phyloP scores from a whole-genome alignment of 1,140 invertebrate genomes.

The Pogonognathellus flavescens region DNA sequence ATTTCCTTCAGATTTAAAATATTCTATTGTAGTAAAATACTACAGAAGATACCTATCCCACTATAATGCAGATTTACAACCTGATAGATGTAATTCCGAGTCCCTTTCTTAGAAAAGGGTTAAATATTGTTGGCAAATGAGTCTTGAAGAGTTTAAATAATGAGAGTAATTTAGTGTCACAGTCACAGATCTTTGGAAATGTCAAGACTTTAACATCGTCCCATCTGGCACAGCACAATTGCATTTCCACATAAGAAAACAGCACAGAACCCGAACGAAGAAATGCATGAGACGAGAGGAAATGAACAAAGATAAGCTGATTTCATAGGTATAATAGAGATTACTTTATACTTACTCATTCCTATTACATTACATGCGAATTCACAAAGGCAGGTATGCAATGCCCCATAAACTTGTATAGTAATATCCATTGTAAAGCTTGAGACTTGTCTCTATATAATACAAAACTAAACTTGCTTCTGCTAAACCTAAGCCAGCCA shows the following conservation, averaged over 20 bases:
- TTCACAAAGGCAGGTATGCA: background rate
- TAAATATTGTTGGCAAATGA: slow-evolving; percentile 49
- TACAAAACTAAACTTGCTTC: too few relatives aligned
- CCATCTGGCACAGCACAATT: slow-evolving; percentile 37
- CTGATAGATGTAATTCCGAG: slow-evolving; percentile 9
- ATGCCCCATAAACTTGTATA: background rate
- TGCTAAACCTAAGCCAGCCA: too few relatives aligned
- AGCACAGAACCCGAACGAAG: background rate
- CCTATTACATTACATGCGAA: background rate
- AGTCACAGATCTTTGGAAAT: slow-evolving; percentile 51
- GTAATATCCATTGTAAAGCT: too few relatives aligned
- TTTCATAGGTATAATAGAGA: background rate
- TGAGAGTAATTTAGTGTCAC: slow-evolving; percentile 48
- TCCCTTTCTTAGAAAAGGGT: slow-evolving; percentile 15
- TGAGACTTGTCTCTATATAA: too few relatives aligned
- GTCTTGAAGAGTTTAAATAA: slow-evolving; percentile 48
- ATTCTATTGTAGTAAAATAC: background rate
- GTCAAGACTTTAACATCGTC: slow-evolving; percentile 37
- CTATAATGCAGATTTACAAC: too few relatives aligned
- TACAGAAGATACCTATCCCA: background rate
- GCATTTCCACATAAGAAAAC: slow-evolving; percentile 4
- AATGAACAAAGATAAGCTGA: background rate
- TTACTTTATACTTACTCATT: background rate
- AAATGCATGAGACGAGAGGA: background rate
- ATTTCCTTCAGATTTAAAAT: slow-evolving; percentile 10